Percentiles rank a stretch among this genome's conserved stretches.
These are phyloP conservation scores for Sebastes reedi DNA, from an alignment of 2,797 vertebrate species.

Conservation along the genomic window DNA sequence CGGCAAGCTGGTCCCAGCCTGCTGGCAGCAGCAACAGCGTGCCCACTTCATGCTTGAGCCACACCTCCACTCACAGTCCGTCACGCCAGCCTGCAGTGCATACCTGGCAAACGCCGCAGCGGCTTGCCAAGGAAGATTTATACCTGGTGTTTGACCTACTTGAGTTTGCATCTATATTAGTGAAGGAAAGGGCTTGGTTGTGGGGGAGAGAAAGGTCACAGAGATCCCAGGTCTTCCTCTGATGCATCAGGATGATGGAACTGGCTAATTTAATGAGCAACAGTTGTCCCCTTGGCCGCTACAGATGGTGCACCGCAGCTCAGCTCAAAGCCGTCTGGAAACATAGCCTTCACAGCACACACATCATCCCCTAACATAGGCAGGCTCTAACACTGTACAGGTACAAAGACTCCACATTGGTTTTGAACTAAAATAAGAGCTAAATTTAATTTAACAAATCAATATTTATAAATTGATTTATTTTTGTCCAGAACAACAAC, in stretches of 20 bases:
- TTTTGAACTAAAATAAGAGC: neutral
- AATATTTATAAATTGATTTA: neutral
- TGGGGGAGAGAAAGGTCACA: conserved; percentile 94
- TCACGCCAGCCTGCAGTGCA: conserved; percentile 87
- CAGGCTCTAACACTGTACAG: conserved; percentile 15
- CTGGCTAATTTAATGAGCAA: conserved; percentile 98
- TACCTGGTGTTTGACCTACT: conserved; percentile 97
- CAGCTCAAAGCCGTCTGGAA: conserved; percentile 76
- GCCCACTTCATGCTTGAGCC: conserved; percentile 84
- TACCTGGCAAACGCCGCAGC: conserved; percentile 86
- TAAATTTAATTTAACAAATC: too few relatives aligned
- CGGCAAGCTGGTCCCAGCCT: conserved; percentile 86
- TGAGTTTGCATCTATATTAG: conserved; percentile 96
- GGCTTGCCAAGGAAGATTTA: conserved; percentile 92
- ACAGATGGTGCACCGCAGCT: conserved; percentile 90
- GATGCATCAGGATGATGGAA: conserved; percentile 97
- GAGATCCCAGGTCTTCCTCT: conserved; percentile 90
- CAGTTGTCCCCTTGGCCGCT: conserved; percentile 95
- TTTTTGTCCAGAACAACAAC: neutral
- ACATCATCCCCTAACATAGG: conserved; percentile 34
- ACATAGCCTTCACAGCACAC: conserved; percentile 65
- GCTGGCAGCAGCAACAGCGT: conserved; percentile 80
- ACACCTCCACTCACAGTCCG: conserved; percentile 84
- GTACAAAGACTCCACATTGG: conserved; percentile 11
- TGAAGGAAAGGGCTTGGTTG: conserved; percentile 90